A percentile compares a stretch with the other conserved stretches of the same genome.
phyloP scores from a whole-genome alignment of 1,140 invertebrate genomes.

The Trichoplusia ni region DNA sequence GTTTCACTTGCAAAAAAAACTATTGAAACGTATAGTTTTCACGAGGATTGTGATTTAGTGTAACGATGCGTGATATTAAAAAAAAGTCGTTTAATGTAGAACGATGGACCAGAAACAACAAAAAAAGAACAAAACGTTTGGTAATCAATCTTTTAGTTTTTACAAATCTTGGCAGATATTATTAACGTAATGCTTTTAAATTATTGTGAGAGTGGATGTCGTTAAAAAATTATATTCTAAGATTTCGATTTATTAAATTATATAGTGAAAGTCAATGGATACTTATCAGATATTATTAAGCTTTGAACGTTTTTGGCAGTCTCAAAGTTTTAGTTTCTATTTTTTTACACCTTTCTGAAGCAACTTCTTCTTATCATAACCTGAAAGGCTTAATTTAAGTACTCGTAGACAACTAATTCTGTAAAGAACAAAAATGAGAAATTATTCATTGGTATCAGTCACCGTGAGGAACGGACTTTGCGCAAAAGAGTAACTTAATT shows the following conservation, averaged over 20 bases:
- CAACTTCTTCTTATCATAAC: no score
- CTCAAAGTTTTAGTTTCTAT: no score
- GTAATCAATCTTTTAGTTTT: slow-evolving; percentile 48
- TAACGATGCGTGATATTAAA: slow-evolving; percentile 57
- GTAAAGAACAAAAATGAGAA: neutral
- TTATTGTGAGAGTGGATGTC: neutral
- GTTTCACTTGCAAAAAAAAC: slow-evolving; percentile 45
- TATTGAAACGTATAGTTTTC: slow-evolving; percentile 57
- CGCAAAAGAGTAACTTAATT: slow-evolving; percentile 32
- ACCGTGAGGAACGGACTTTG: slow-evolving; percentile 1
- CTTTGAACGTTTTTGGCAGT: no score
- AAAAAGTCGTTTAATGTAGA: slow-evolving; percentile 57
- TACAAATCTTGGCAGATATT: neutral
- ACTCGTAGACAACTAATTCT: neutral
- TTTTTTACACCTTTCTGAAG: no score
- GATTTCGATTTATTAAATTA: no score
- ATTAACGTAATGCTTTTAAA: slow-evolving; percentile 3
- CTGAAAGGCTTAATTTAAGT: no score
- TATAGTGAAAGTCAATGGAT: no score
- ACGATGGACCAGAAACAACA: slow-evolving; percentile 42
- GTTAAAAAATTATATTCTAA: neutral
- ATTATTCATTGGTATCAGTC: neutral
- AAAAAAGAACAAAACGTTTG: slow-evolving; percentile 41
- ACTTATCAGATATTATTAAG: no score
- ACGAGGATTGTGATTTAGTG: slow-evolving; percentile 69